phyloP scores from a whole-genome alignment of 1,140 invertebrate species.

The Drosophila neocordata region DNA sequence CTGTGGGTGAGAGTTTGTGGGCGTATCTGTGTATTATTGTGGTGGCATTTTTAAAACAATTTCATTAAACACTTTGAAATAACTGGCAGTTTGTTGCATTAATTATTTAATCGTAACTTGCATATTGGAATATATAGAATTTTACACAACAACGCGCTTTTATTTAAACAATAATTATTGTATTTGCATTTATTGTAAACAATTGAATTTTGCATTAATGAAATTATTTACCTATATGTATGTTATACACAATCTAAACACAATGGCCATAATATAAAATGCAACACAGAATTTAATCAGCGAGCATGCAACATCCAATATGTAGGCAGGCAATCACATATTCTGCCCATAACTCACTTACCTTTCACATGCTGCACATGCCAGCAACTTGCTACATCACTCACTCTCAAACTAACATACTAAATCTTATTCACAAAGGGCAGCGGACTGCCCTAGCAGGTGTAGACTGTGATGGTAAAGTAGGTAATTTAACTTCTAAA shows the following conservation, averaged over 20 bases:
- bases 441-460: neutral
- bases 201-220: constrained; percentile 5
- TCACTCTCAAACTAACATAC: neutral
- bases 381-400: neutral
- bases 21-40: neutral
- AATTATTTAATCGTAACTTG: constrained; percentile 38
- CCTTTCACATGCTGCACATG: neutral
- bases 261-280: constrained; percentile 1
- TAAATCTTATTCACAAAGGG: neutral
- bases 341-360: constrained; percentile 3
- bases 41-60: neutral
- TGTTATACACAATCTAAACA: neutral
- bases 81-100: constrained; percentile 22
- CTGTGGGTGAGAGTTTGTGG: constrained; percentile 3
- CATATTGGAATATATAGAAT: constrained; percentile 8
- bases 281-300: neutral
- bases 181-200: constrained; percentile 23
- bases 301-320: neutral
- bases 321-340: constrained; percentile 6
- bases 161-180: neutral
- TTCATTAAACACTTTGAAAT: constrained; percentile 42
- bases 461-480: neutral
- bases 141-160: neutral
- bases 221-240: neutral
- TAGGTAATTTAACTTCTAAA: constrained; percentile 1